These are phyloP conservation scores for Coptotermes formosanus DNA, from an alignment of 1,140 invertebrate genomes.

Conservation along the genomic window DNA sequence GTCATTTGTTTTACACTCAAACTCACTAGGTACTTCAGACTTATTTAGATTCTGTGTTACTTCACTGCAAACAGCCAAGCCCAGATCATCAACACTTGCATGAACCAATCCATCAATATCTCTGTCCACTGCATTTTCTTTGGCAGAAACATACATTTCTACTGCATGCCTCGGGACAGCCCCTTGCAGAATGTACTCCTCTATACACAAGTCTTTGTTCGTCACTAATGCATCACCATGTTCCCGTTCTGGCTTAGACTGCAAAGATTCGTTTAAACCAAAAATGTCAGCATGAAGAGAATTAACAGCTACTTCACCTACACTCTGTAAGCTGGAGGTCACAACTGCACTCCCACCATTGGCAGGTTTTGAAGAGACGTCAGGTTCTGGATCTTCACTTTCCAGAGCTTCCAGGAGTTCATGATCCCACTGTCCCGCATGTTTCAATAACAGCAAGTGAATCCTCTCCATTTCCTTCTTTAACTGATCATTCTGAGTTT, in stretches of 20 bases:
- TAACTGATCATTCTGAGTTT: conserved; percentile 75
- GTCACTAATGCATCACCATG: neutral
- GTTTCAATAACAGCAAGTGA: conserved; percentile 64
- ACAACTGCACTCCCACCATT: neutral
- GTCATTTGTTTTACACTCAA: neutral
- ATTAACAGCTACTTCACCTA: conserved; percentile 22
- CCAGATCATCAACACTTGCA: conserved; percentile 28
- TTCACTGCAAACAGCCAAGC: conserved; percentile 38
- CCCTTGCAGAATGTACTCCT: conserved; percentile 62
- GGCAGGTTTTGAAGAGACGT: conserved; percentile 34
- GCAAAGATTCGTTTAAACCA: conserved; percentile 18
- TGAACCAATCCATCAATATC: conserved; percentile 23
- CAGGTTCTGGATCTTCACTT: conserved; percentile 48
- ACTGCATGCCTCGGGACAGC: conserved; percentile 61
- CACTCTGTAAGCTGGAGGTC: conserved; percentile 23
- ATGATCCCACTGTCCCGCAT: conserved; percentile 63
- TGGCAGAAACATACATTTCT: conserved; percentile 47
- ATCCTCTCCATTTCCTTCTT: conserved; percentile 78
- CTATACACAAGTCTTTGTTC: conserved; percentile 53
- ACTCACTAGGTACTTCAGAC: neutral
- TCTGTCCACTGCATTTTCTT: conserved; percentile 35
- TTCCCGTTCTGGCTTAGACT: conserved; percentile 31
- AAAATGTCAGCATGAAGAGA: conserved; percentile 30
- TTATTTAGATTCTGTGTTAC: conserved; percentile 24
- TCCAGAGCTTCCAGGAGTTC: conserved; percentile 48